These are phyloP conservation scores for Dasypus novemcinctus DNA, from an alignment of 2,113 vertebrate species.

Conservation along the genomic window DNA sequence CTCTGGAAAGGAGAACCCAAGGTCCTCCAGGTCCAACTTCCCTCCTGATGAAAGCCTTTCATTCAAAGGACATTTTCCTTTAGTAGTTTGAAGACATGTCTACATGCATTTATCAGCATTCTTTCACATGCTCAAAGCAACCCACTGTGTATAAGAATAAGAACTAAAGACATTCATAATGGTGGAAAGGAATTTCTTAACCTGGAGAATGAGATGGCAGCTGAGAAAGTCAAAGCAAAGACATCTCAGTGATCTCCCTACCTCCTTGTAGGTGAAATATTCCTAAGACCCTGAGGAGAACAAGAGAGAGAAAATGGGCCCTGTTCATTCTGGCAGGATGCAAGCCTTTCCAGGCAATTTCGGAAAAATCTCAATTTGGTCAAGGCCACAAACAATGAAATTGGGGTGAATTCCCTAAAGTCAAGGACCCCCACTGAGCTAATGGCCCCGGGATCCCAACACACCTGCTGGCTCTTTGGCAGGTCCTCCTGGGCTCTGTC, in stretches of 20 bases:
- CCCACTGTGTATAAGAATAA: not conserved
- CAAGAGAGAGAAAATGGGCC: not conserved
- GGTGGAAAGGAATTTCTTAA: not conserved
- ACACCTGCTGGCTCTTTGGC: not conserved
- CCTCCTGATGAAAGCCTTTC: not conserved
- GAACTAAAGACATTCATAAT: not conserved
- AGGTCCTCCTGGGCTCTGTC: not conserved
- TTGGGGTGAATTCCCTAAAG: not conserved
- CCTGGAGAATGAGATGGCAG: not conserved
- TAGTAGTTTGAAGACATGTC: not conserved
- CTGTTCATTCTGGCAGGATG: not conserved
- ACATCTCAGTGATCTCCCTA: not conserved
- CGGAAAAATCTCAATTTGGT: not conserved
- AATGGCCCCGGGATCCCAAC: not conserved
- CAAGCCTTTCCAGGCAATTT: not conserved
- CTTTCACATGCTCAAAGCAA: no score
- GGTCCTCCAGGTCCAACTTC: not conserved
- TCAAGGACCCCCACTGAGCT: not conserved
- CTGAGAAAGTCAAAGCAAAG: not conserved
- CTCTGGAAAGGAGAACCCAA: not conserved
- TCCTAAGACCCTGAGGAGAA: not conserved
- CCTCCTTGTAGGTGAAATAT: not conserved
- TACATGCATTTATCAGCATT: not conserved
- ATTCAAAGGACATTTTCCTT: not conserved
- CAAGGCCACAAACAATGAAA: not conserved